A percentile compares a stretch with the other conserved stretches of the same genome.
phyloP scores from a whole-genome alignment of 92 coral and sea anemone genomes.

The Zoanthus solanderi region DNA sequence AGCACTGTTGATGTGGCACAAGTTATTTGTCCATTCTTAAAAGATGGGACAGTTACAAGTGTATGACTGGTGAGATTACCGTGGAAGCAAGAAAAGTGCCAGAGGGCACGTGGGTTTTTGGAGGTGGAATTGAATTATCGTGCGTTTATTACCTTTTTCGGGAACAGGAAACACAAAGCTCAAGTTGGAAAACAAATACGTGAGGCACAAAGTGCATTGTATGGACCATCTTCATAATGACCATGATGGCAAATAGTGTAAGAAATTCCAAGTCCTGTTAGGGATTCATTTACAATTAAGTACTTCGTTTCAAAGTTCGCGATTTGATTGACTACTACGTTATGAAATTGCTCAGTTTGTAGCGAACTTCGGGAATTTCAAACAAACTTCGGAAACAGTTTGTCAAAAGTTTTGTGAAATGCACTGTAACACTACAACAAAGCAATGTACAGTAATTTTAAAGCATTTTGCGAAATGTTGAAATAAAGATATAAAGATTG shows the following conservation, averaged over 20 bases:
- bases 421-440: too few species aligned
- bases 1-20: neutral
- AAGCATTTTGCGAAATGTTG: neutral
- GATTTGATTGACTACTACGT: too few species aligned
- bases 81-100: slow-evolving; percentile 50
- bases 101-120: slow-evolving; percentile 51
- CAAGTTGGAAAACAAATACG: slow-evolving; percentile 58
- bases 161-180: slow-evolving; percentile 47
- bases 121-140: slow-evolving; percentile 52
- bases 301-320: too few species aligned
- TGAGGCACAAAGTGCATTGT: slow-evolving; percentile 56
- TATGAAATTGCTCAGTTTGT: too few species aligned
- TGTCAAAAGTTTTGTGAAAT: too few species aligned
- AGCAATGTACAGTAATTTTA: too few species aligned
- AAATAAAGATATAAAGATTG: neutral
- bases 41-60: slow-evolving; percentile 42
- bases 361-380: too few species aligned
- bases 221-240: neutral
- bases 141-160: slow-evolving; percentile 23
- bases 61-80: slow-evolving; percentile 41
- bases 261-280: slow-evolving; percentile 48
- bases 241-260: slow-evolving; percentile 33
- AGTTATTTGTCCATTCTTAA: slow-evolving; percentile 47
- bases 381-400: too few species aligned
- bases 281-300: too few species aligned